Evolutionary conservation across 1,140 invertebrate species (phyloP).

Genomic region (Odontomachus brunneus): DNA sequence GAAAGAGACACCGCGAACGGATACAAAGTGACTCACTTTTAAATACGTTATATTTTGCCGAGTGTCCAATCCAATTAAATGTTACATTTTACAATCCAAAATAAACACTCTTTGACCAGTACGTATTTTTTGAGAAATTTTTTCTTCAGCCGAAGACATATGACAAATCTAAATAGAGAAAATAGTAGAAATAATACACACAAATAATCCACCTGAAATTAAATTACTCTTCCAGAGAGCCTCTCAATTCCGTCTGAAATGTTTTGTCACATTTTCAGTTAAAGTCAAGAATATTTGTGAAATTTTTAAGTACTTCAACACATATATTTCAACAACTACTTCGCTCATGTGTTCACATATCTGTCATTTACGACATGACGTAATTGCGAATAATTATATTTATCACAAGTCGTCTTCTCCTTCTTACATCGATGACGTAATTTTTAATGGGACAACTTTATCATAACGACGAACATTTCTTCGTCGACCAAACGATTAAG

Average conservation of each 20-base stretch:
- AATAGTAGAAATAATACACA: neutral
- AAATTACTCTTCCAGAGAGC: too few relatives aligned
- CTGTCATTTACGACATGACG: neutral
- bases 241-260: neutral
- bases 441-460: neutral
- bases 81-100: too few relatives aligned
- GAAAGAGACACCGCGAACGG: conserved; percentile 2
- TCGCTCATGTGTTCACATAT: neutral
- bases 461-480: neutral
- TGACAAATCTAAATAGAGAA: too few relatives aligned
- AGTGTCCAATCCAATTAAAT: neutral
- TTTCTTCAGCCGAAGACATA: too few relatives aligned
- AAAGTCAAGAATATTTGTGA: neutral
- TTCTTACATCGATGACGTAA: neutral
- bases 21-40: neutral
- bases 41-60: neutral
- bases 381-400: neutral
- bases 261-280: neutral
- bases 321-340: neutral
- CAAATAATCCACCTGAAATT: neutral
- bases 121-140: too few relatives aligned
- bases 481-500: neutral
- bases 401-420: neutral
- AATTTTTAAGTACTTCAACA: neutral
- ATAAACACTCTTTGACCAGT: neutral